phyloP scores from a whole-genome alignment of 2,113 vertebrate species.

The Tympanuchus pallidicinctus region DNA sequence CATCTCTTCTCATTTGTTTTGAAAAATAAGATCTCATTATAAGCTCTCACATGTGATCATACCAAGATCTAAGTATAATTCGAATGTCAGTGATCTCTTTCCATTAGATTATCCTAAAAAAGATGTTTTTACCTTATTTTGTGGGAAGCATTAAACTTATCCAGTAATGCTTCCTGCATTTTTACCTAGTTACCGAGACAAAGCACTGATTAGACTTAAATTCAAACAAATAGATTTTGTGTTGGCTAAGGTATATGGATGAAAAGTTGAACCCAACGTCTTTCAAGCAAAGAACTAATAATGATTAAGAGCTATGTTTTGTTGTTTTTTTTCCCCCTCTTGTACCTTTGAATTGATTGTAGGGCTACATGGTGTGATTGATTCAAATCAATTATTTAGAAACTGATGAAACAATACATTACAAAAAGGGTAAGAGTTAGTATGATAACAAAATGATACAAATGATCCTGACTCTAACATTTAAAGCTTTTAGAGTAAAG shows the following conservation, averaged over 20 bases:
- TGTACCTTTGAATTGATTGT: conserved; percentile 28
- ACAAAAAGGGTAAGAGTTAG: not conserved
- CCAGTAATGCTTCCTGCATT: not conserved
- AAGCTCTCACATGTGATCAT: not conserved
- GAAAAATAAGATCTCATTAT: not conserved
- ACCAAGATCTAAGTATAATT: not conserved
- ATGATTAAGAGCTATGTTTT: conserved; percentile 48
- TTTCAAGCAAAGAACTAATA: conserved; percentile 21
- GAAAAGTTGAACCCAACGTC: conserved; percentile 17
- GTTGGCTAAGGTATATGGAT: not conserved
- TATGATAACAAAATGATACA: not conserved
- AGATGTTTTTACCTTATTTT: not conserved
- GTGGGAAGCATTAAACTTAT: not conserved
- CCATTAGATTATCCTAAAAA: not conserved
- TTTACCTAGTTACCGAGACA: not conserved
- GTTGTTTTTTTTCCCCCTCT: not conserved
- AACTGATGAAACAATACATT: not conserved
- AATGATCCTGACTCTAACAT: not conserved
- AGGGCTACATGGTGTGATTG: conserved; percentile 25
- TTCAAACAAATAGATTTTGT: not conserved
- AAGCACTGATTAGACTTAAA: not conserved
- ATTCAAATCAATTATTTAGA: conserved; percentile 67
- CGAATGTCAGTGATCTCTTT: not conserved
- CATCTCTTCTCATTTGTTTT: not conserved
- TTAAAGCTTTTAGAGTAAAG: not conserved